phyloP scores from a whole-genome alignment of 37 sponge, comb jelly and placozoan genomes.

The Theonella swinhoei region DNA sequence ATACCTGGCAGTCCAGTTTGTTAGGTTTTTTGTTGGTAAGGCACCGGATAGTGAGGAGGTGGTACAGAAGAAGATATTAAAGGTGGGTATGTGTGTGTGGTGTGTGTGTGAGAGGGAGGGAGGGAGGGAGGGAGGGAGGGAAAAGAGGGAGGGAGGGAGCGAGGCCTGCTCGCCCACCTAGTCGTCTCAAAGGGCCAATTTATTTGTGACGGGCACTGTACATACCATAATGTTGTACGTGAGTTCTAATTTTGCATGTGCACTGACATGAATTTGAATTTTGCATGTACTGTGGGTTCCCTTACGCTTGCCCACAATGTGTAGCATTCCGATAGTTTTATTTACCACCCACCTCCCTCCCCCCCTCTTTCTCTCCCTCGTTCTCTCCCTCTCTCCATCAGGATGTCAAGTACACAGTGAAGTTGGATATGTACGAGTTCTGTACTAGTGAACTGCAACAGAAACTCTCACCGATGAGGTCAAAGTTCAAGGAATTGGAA shows the following conservation, averaged over 20 bases:
- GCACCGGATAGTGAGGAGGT: conserved; percentile 67
- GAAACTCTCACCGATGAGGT: conserved; percentile 69
- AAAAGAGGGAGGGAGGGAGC: not conserved
- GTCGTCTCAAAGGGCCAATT: too few relatives aligned
- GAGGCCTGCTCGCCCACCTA: too few relatives aligned
- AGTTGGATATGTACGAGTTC: conserved; percentile 88
- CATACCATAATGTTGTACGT: too few relatives aligned
- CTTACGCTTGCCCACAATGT: too few relatives aligned
- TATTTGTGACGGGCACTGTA: too few relatives aligned
- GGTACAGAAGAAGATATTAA: conserved; percentile 79
- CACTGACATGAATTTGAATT: too few relatives aligned
- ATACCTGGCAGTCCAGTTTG: conserved; percentile 92
- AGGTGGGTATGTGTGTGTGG: conserved; percentile 48
- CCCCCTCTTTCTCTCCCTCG: not conserved
- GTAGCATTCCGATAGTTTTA: too few relatives aligned
- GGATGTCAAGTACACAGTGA: conserved; percentile 90
- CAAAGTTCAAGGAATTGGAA: conserved; percentile 80
- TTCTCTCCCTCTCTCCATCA: conserved; percentile 15
- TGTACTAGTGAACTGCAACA: conserved; percentile 91
- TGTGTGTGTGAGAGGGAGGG: too few relatives aligned
- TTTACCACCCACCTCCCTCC: not conserved
- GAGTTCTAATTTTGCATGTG: too few relatives aligned
- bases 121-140: not conserved
- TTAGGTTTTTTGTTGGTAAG: conserved; percentile 91
- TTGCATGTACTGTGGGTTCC: too few relatives aligned